Percentiles rank a stretch among this genome's conserved stretches.
phyloP scores from a whole-genome alignment of 2,888 invertebrate genomes.

The Drosophila hamatofila region DNA sequence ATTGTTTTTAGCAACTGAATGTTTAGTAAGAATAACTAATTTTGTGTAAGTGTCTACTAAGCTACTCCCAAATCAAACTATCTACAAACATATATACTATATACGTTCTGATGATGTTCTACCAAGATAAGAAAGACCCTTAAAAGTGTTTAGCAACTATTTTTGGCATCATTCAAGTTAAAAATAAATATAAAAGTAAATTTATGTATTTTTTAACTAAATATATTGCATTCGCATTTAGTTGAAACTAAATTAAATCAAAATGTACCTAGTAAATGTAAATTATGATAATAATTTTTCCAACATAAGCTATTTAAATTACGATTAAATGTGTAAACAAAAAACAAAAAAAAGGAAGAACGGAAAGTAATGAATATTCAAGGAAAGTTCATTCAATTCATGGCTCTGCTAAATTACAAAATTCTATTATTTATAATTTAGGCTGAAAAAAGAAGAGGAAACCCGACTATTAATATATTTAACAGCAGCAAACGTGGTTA shows the following conservation, averaged over 20 bases:
- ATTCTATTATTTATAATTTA: constrained; percentile 18
- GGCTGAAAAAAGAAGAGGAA: constrained; percentile 9
- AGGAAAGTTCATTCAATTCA: not conserved
- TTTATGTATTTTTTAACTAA: constrained; percentile 43
- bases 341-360: not conserved
- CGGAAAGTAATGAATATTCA: not conserved
- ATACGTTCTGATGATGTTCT: constrained; percentile 16
- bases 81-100: constrained; percentile 12
- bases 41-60: constrained; percentile 54
- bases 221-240: constrained; percentile 61
- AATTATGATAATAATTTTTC: constrained; percentile 81
- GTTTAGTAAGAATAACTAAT: constrained; percentile 50
- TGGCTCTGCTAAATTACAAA: constrained; percentile 19
- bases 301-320: constrained; percentile 60
- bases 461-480: constrained; percentile 35
- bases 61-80: constrained; percentile 39
- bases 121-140: constrained; percentile 8
- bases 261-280: constrained; percentile 81
- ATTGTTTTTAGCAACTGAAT: constrained; percentile 58
- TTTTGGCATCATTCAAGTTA: constrained; percentile 37
- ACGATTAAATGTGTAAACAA: constrained; percentile 27
- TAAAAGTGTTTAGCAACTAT: constrained; percentile 42
- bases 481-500: constrained; percentile 82
- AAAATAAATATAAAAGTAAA: constrained; percentile 13
- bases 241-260: constrained; percentile 71